Evolutionary conservation across 2,797 vertebrate species (phyloP).

Genomic region (Hydrolagus colliei): DNA sequence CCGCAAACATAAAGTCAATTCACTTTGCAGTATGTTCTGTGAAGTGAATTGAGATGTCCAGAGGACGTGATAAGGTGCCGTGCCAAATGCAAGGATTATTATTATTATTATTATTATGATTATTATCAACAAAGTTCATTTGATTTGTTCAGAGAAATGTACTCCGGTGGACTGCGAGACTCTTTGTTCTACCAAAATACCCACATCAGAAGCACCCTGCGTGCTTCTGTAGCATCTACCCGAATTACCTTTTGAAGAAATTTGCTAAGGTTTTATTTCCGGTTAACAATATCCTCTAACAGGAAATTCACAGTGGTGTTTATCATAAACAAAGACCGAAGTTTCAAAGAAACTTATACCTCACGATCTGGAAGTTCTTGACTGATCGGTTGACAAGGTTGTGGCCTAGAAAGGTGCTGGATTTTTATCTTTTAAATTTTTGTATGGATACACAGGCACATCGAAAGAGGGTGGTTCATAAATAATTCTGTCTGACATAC

Average conservation of each 20-base stretch:
- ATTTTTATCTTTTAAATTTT: no score
- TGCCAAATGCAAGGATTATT: neutral
- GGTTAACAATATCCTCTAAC: conserved; percentile 16
- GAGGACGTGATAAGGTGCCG: no score
- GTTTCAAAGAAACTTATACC: neutral
- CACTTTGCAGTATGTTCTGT: no score
- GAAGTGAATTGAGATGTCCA: no score
- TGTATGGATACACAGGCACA: no score
- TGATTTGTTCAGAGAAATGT: conserved; percentile 18
- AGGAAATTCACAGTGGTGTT: neutral
- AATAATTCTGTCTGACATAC: no score
- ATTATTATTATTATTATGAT: conserved; percentile 16
- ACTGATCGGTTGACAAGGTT: conserved; percentile 16
- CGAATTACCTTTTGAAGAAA: neutral
- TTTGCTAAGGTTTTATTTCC: neutral
- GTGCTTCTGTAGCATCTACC: neutral
- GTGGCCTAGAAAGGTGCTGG: neutral
- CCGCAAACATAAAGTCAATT: no score
- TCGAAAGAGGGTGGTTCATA: no score
- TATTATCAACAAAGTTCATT: conserved; percentile 26
- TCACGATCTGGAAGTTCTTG: neutral
- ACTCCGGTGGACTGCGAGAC: neutral
- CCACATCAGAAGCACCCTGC: neutral
- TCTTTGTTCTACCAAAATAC: neutral
- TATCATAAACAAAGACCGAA: conserved; percentile 19